Evolutionary conservation across 2,797 vertebrate species (phyloP).

Genomic region (Smutsia temminckii): DNA sequence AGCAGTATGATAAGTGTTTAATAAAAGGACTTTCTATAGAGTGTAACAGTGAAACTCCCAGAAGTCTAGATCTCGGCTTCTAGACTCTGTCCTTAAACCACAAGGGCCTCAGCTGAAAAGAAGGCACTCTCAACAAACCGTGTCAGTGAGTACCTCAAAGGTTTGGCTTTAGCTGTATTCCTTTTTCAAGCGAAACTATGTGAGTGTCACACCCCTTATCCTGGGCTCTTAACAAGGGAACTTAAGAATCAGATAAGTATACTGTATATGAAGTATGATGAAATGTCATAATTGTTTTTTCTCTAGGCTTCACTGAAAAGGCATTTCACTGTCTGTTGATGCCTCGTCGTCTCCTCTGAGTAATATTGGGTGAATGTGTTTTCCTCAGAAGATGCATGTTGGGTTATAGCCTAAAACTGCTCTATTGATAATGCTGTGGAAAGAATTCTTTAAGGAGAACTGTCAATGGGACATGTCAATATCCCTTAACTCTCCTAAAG

Average conservation of each 20-base stretch:
- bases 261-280: conserved; percentile 28
- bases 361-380: conserved; percentile 43
- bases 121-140: not conserved
- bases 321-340: conserved; percentile 16
- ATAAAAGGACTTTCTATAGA: not conserved
- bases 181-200: conserved; percentile 53
- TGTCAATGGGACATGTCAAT: not conserved
- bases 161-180: not conserved
- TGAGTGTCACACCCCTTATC: not conserved
- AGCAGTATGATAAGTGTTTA: not conserved
- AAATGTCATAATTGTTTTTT: conserved; percentile 43
- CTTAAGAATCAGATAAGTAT: conserved; percentile 48
- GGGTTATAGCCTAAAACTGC: not conserved
- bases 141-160: not conserved
- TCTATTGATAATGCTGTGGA: not conserved
- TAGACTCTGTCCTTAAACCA: not conserved
- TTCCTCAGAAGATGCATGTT: not conserved
- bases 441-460: not conserved
- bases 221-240: conserved; percentile 49
- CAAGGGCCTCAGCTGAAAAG: not conserved
- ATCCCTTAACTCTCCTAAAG: not conserved
- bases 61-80: not conserved
- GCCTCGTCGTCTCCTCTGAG: conserved; percentile 29
- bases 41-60: not conserved
- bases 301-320: conserved; percentile 49